phyloP scores from a whole-genome alignment of 2,888 invertebrate genomes.

The Cosmorhoe ocellata region DNA sequence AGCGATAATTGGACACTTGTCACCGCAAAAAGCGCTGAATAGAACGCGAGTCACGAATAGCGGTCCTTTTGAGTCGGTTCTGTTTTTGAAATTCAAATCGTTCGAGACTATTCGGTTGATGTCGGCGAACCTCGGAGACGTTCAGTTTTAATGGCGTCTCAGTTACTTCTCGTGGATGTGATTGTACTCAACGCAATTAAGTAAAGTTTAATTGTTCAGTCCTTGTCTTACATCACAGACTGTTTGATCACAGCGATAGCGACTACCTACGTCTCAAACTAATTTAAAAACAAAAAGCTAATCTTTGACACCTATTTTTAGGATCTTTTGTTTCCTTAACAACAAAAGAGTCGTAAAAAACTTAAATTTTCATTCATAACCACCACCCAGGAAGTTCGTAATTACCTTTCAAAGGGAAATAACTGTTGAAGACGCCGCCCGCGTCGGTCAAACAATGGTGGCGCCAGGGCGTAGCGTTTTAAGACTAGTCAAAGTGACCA shows the following conservation, averaged over 20 bases:
- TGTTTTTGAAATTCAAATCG: slow-evolving; percentile 60
- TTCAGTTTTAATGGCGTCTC: background rate
- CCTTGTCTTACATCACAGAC: no score
- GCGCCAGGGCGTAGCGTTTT: slow-evolving; percentile 22
- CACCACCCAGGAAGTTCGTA: slow-evolving; percentile 50
- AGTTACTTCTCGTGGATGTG: no score
- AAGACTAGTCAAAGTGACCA: background rate
- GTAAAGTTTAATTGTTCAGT: no score
- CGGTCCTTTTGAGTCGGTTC: slow-evolving; percentile 55
- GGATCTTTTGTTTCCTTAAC: background rate
- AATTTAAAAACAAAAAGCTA: slow-evolving; percentile 9
- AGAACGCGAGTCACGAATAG: slow-evolving; percentile 52
- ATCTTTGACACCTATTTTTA: slow-evolving; percentile 19
- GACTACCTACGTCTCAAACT: no score
- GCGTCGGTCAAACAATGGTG: slow-evolving; percentile 32
- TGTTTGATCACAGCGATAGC: no score
- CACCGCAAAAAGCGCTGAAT: slow-evolving; percentile 62
- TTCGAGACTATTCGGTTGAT: slow-evolving; percentile 40
- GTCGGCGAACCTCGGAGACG: slow-evolving; percentile 26
- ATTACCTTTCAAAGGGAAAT: slow-evolving; percentile 46
- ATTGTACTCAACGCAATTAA: no score
- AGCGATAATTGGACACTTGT: slow-evolving; percentile 76
- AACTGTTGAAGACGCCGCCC: slow-evolving; percentile 43
- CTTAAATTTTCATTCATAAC: slow-evolving; percentile 40
- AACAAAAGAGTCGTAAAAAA: slow-evolving; percentile 20